A percentile compares a stretch with the other conserved stretches of the same genome.
Conservation (phyloP, 2,797 vertebrate genomes). For the Brotula barbata region DNA sequence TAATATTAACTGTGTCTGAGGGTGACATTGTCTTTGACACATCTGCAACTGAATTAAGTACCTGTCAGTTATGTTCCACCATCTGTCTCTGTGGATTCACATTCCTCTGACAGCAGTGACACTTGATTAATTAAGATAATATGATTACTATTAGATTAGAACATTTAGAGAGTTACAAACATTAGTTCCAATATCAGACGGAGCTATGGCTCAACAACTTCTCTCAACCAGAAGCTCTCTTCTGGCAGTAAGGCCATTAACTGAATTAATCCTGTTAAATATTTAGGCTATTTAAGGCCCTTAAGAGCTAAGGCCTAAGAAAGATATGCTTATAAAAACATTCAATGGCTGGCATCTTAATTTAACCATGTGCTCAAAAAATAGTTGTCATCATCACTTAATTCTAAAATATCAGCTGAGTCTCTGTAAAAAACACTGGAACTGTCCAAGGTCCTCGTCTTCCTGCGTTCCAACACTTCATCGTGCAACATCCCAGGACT, state of each 20-base stretch:
- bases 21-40: conserved; percentile 15
- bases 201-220: conserved; percentile 2
- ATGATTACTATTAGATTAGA: too few species aligned
- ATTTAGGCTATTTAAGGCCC: background rate
- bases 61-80: conserved; percentile 3
- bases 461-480: too few species aligned
- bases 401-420: too few species aligned
- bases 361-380: too few species aligned
- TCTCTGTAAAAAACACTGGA: too few species aligned
- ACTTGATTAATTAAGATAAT: conserved; percentile 16
- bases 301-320: too few species aligned
- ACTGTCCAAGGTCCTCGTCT: too few species aligned
- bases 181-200: conserved; percentile 18
- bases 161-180: too few species aligned
- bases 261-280: background rate
- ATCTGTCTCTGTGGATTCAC: conserved; percentile 13
- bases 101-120: background rate
- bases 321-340: too few species aligned
- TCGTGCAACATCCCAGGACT: too few species aligned
- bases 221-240: background rate
- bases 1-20: conserved; percentile 14
- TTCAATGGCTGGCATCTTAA: too few species aligned
- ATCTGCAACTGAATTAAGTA: conserved; percentile 21
- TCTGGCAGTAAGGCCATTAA: background rate
- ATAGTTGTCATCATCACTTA: too few species aligned